Base-by-base conservation (phyloP, 2,888 invertebrate species). In the Cataglyphis albicans region DNA sequence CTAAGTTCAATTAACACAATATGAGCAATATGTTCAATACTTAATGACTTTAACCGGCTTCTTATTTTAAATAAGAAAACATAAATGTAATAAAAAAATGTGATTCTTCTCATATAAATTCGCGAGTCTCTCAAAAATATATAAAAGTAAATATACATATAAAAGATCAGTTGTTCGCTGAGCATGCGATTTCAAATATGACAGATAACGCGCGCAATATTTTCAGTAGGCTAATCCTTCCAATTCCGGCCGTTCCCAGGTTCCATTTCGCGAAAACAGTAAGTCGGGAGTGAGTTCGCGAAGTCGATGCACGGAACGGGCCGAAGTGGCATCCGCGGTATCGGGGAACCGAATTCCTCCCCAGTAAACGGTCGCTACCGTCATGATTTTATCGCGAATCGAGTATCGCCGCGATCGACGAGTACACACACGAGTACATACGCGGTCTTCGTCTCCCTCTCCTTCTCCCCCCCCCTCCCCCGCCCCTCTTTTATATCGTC, bases 321-420 rank as follows among this genome's bases (percentile, higher is more conserved):
- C 12, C 41, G 41, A 41, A 41, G 12, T 10, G 12, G 10, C 1
- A 0, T 12, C 10, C 3, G 12, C 41, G 41, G 12, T 41, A 44
- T 44, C 15, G 44, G 44, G 15, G 15, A 15, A 44, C 72, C 82
- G 85, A 74, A 76, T 72, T 72, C 76, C 84, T 87, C 87, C 84
- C 87, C 88, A 88, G 89, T 88, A 21, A 21, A 90, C 76, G 87
- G 87, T 72, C 80, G 83, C 81, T 91, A 92, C 90, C 88, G 4
- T 4, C 90, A 92, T 93, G 90, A 25, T 93, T 93, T 91, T 91
- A 92, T 92, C 92, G 87, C 92, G 90, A 91, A 93, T 93, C 92
- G 93, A 91, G 89, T 88, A 88, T 85, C 86, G 87, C 21, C 32
- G 65, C 32, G 73, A 44, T 63, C 21, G 44, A 44, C 57, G 21